These are phyloP conservation scores for Anser cygnoides DNA, from an alignment of 2,113 vertebrate genomes.

Conservation along the genomic window DNA sequence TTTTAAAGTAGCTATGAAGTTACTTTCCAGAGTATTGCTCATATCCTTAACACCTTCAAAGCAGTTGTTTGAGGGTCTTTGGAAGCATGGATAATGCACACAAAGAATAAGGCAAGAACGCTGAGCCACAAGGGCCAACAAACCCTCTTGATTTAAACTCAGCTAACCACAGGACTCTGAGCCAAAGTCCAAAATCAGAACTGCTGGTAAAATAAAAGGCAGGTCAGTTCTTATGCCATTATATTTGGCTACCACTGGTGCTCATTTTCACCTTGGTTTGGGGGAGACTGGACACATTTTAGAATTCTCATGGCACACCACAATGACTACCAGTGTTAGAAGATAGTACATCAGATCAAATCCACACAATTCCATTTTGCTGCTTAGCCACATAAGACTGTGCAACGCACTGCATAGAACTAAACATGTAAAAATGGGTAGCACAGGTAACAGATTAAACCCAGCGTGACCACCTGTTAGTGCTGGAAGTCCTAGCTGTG, in stretches of 20 bases:
- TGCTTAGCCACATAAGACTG: neutral
- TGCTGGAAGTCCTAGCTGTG: neutral
- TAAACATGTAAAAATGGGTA: too few species aligned
- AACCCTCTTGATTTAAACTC: neutral
- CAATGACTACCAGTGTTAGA: neutral
- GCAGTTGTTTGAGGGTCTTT: accelerated
- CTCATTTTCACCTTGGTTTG: neutral
- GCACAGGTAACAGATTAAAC: too few species aligned
- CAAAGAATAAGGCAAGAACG: neutral
- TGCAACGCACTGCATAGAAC: neutral
- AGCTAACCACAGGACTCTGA: neutral
- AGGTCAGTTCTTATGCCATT: neutral
- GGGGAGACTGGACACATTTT: neutral
- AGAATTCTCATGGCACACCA: neutral
- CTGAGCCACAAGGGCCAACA: neutral
- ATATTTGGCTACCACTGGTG: neutral
- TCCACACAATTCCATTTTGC: neutral
- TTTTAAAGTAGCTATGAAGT: neutral
- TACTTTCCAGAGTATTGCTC: neutral
- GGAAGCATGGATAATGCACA: neutral
- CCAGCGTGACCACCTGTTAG: neutral
- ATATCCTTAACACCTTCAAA: accelerated
- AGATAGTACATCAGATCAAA: neutral
- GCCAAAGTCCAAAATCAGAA: neutral
- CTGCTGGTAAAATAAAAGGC: neutral